Conservation (phyloP, 2,113 vertebrate species). For the Nyctereutes procyonoides region DNA sequence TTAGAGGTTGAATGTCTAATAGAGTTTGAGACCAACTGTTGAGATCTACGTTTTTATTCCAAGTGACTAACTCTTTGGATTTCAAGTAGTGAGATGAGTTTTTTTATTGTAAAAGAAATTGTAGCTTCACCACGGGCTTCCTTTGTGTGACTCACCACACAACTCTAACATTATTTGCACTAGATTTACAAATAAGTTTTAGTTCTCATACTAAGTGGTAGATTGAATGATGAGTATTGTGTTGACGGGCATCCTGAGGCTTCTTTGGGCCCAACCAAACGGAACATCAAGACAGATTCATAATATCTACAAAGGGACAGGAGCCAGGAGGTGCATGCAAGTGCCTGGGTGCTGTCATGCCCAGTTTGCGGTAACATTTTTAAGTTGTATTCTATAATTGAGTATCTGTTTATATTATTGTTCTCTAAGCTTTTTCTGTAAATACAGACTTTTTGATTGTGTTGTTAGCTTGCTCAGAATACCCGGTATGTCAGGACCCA, state of each 20-base stretch:
- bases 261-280: slow-evolving; percentile 11
- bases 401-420: not conserved
- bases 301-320: not conserved
- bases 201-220: not conserved
- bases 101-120: not conserved
- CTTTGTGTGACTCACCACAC: not conserved
- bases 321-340: not conserved
- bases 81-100: not conserved
- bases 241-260: not conserved
- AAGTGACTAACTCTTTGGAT: not conserved
- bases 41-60: not conserved
- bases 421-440: not conserved
- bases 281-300: not conserved
- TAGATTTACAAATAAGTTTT: not conserved
- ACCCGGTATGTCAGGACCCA: not conserved
- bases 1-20: not conserved
- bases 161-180: not conserved
- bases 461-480: not conserved
- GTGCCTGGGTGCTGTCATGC: not conserved
- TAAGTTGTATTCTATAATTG: not conserved
- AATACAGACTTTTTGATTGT: not conserved
- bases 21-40: not conserved
- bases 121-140: not conserved
- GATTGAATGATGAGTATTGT: not conserved
- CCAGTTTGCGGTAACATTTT: not conserved